Evolutionary conservation across 1,140 invertebrate species (phyloP).

Genomic region (Orchestia grillus): DNA sequence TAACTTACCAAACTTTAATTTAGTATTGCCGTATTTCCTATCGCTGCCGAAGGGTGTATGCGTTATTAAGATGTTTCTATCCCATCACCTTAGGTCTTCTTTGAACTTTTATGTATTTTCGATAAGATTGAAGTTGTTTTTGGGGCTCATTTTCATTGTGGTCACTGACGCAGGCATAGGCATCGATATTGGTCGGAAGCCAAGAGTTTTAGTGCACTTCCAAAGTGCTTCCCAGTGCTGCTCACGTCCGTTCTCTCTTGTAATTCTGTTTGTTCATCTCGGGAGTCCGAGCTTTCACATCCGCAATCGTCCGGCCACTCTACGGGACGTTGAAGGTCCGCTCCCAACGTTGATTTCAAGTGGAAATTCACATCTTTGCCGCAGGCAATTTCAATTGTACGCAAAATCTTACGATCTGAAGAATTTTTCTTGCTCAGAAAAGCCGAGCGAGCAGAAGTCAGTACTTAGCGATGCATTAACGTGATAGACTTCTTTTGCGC

Average conservation of each 20-base stretch:
- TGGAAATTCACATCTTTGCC: background rate
- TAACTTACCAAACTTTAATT: background rate
- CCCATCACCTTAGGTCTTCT: background rate
- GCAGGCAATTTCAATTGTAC: background rate
- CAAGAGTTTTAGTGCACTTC: background rate
- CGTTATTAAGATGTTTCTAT: background rate
- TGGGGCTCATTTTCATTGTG: background rate
- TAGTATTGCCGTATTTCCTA: background rate
- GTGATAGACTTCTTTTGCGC: background rate
- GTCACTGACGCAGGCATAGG: background rate
- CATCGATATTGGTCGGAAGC: too few relatives aligned
- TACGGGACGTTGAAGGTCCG: background rate
- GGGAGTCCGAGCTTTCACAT: background rate
- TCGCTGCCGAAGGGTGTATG: background rate
- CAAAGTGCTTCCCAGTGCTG: background rate
- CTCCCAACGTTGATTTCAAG: background rate
- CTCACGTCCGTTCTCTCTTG: background rate
- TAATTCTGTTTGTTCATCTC: background rate
- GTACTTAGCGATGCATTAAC: constrained; percentile 22
- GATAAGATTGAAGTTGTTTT: background rate
- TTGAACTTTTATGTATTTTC: background rate
- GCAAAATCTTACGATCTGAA: background rate
- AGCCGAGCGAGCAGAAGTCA: background rate
- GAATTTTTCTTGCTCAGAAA: background rate
- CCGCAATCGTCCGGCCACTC: background rate